These are phyloP conservation scores for Stegodyphus mimosarum DNA, from an alignment of 1,140 invertebrate species.

Conservation along the genomic window DNA sequence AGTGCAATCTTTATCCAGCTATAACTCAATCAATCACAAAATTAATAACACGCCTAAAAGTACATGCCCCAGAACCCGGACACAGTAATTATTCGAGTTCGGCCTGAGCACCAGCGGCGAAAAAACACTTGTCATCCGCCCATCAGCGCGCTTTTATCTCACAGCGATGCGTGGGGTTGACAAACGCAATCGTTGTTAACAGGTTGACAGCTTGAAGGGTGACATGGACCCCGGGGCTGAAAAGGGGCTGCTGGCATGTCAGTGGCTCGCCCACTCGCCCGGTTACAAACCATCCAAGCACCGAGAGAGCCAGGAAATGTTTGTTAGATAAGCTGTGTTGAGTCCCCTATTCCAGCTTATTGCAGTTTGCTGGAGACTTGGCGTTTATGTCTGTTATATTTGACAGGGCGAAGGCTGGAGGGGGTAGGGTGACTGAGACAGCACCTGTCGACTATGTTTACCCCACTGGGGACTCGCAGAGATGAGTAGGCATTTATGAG, in stretches of 20 bases:
- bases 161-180: neutral
- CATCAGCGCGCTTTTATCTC: too few species aligned
- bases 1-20: too few species aligned
- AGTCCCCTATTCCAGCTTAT: slow-evolving; percentile 15
- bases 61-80: too few species aligned
- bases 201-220: slow-evolving; percentile 43
- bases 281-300: neutral
- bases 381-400: neutral
- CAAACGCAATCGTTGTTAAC: slow-evolving; percentile 35
- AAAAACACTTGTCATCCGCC: too few species aligned
- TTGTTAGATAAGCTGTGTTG: slow-evolving; percentile 19
- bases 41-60: too few species aligned
- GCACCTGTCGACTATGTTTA: slow-evolving; percentile 34
- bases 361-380: neutral
- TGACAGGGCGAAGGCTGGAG: slow-evolving; percentile 1
- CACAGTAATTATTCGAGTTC: too few species aligned
- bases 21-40: too few species aligned
- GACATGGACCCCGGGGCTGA: slow-evolving; percentile 27
- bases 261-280: slow-evolving; percentile 4
- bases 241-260: slow-evolving; percentile 21
- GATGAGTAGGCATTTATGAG: neutral
- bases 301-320: slow-evolving; percentile 2
- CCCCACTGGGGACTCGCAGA: neutral
- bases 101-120: too few species aligned
- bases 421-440: neutral